Conservation (phyloP, 1,140 invertebrate genomes). For the Drosophila yakuba region DNA sequence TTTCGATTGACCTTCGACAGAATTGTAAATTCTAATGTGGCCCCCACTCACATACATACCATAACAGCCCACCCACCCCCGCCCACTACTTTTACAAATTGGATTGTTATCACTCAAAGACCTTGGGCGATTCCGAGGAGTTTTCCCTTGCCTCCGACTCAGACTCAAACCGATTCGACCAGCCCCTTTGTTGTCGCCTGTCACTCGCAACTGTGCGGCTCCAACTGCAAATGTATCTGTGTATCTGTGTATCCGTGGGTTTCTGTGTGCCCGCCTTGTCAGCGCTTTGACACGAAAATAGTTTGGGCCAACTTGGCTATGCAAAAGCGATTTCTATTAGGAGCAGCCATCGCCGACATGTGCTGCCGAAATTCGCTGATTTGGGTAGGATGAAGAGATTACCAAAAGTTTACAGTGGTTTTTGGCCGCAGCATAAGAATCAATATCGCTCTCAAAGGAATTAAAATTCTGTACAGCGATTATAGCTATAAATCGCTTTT, state of each 20-base stretch:
- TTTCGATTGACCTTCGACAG: constrained; percentile 24
- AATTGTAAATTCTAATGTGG: constrained; percentile 18
- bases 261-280: constrained; percentile 36
- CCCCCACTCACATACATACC: not conserved
- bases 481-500: not conserved
- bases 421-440: not conserved
- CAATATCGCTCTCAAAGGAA: not conserved
- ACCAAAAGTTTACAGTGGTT: not conserved
- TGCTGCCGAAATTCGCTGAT: constrained; percentile 14
- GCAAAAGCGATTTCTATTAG: constrained; percentile 55
- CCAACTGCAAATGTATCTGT: constrained; percentile 1
- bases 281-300: constrained; percentile 57
- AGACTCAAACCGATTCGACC: constrained; percentile 20
- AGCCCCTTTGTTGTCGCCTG: constrained; percentile 72
- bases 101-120: constrained; percentile 68
- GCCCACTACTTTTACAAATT: constrained; percentile 49
- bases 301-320: constrained; percentile 62
- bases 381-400: not conserved
- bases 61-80: constrained; percentile 4
- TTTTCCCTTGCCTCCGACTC: constrained; percentile 23
- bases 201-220: constrained; percentile 58
- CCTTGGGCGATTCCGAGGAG: constrained; percentile 26
- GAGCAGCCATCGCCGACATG: constrained; percentile 33
- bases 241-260: constrained; percentile 3
- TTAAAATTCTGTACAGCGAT: no score